Conservation (phyloP, 2,888 invertebrate genomes). For the Acrobeloides nanus region DNA sequence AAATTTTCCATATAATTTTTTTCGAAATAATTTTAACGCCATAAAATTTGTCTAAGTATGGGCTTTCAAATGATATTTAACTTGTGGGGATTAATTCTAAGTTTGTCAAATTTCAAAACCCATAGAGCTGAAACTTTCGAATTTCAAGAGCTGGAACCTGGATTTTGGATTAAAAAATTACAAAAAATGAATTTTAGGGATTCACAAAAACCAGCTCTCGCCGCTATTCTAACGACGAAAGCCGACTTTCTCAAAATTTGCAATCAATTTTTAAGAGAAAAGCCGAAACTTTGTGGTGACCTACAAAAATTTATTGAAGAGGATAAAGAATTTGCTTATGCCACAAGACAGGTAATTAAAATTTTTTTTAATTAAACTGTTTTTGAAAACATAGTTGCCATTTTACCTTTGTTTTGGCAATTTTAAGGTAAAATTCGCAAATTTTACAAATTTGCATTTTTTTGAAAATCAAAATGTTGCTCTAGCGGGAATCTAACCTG, state of each 20-base stretch:
- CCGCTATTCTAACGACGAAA: conserved; percentile 26
- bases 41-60: no score
- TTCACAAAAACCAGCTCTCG: conserved; percentile 34
- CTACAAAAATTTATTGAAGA: conserved; percentile 31
- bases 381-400: background rate
- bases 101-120: background rate
- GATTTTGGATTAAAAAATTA: no score
- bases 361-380: background rate
- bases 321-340: conserved; percentile 44
- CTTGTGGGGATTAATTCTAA: no score
- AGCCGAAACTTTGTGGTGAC: conserved; percentile 28
- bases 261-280: conserved; percentile 37
- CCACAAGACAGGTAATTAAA: conserved; percentile 23
- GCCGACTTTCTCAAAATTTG: conserved; percentile 41
- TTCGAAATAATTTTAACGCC: no score
- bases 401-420: background rate
- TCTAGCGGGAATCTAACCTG: background rate
- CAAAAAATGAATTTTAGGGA: conserved; percentile 28
- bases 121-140: no score
- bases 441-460: background rate
- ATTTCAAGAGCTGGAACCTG: no score
- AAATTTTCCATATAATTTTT: no score
- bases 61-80: no score
- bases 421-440: background rate
- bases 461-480: conserved; percentile 4